Conservation (phyloP, 2,113 vertebrate genomes). For the Castor canadensis region DNA sequence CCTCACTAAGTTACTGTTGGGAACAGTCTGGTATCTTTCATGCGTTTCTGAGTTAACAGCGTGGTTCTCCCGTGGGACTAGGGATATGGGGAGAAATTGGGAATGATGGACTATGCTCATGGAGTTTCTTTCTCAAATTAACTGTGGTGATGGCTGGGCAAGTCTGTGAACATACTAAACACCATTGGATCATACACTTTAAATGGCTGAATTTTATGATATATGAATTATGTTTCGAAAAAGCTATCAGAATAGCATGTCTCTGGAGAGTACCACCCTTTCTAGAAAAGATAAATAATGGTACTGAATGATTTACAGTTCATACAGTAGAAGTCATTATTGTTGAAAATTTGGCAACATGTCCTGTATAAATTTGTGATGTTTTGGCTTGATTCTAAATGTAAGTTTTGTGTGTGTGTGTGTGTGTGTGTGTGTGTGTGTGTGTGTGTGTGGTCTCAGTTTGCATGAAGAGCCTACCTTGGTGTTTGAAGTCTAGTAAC, state of each 20-base stretch:
- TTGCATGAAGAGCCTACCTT: neutral
- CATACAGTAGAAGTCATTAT: neutral
- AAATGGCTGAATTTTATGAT: neutral
- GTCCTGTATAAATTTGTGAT: neutral
- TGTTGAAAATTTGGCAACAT: neutral
- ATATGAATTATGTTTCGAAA: neutral
- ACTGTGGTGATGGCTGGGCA: neutral
- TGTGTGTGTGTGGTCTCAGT: neutral
- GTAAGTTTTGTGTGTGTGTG: neutral
- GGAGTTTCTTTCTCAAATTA: too few relatives aligned
- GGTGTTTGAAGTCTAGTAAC: neutral
- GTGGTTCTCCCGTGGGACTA: neutral
- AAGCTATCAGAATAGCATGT: neutral
- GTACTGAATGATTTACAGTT: neutral
- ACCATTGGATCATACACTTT: neutral
- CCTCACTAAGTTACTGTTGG: neutral
- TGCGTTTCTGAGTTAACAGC: neutral
- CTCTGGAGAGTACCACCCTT: neutral
- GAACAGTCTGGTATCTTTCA: neutral
- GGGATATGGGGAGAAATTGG: neutral
- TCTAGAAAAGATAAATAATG: neutral
- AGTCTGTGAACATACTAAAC: neutral
- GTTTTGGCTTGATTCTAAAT: slow-evolving; percentile 18
- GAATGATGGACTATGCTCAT: too few relatives aligned
- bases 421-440: too few relatives aligned